Evolutionary conservation across 2,888 invertebrate species (phyloP), one percentile per base, ranked within the genome.

Genomic region (Sceliomorpha sp.): DNA sequence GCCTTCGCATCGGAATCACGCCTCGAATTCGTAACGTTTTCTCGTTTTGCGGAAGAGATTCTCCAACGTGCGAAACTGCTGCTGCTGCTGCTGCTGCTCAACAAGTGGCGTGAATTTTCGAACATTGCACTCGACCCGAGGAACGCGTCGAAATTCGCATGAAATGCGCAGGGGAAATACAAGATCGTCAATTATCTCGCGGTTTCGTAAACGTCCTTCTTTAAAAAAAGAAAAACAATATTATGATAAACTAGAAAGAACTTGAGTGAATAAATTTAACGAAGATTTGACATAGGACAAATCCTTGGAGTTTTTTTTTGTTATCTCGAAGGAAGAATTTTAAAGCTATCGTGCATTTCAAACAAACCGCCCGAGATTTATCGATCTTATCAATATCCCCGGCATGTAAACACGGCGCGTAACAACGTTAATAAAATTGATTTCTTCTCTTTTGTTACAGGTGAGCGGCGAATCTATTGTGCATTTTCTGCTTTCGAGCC

Each of bases 1-100:
- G 26, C 50, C 9, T 24, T 53, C 47, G 29, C 45, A 50, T n/a
- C n/a, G n/a, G 45, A 40, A 70, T 79, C 78, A 78, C 80, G 73
- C 79, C 81, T 79, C 73, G 72, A 67, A 73, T 69, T 67, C 59
- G 64, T 70, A 70, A 59, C 74, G 72, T 81, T 81, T 81, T 80
- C 81, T 81, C 77, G 76, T 81, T 81, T 77, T 75, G 72, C 73
- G 73, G 72, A 78, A 80, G 72, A 73, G 72, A 76, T 78, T 77
- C 74, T 40, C 42, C 51, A 44, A 34, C 55, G 53, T 37, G 66
- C 55, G 48, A 59, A 71, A 69, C 58, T 64, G 45, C 60, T 50
- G 64, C 55, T 63, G n/a, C n/a, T n/a, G n/a, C n/a, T n/a, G n/a
- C n/a, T 64, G 45, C 60, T 50, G 64, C 55, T 63, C 63, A 29